Evolutionary conservation across 2,888 invertebrate genomes (phyloP).

Genomic region (Drosophila nr. perissopoda): DNA sequence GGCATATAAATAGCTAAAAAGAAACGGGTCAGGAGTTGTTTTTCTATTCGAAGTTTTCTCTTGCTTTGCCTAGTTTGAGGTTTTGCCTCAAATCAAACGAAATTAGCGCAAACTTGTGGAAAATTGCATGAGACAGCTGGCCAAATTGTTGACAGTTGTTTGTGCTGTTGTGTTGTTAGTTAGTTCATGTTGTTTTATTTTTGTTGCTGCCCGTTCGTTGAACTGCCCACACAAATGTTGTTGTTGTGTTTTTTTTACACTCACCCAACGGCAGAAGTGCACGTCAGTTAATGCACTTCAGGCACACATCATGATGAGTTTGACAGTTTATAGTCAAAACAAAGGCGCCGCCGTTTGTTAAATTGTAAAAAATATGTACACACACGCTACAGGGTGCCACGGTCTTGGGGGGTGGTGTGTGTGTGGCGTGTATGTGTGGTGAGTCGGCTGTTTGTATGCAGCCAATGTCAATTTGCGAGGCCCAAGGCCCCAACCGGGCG

Average conservation of each 20-base stretch:
- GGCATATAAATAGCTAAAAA: conserved; percentile 65
- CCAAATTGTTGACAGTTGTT: conserved; percentile 51
- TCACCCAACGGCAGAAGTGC: conserved; percentile 1
- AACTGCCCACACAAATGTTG: conserved; percentile 31
- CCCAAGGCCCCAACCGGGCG: conserved; percentile 58
- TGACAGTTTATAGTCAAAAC: conserved; percentile 72
- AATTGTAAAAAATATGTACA: conserved; percentile 35
- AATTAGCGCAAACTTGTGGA: conserved; percentile 61
- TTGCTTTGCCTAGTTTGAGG: conserved; percentile 42
- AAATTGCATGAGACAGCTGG: conserved; percentile 53
- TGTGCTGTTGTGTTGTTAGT: conserved; percentile 4
- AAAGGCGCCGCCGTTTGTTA: conserved; percentile 76
- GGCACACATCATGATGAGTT: conserved; percentile 61
- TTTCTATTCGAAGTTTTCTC: conserved; percentile 40
- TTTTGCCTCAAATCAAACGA: conserved; percentile 59
- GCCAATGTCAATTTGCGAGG: conserved; percentile 73
- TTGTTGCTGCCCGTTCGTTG: conserved; percentile 38
- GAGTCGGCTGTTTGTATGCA: conserved; percentile 34
- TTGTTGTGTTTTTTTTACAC: conserved; percentile 11
- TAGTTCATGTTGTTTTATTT: conserved; percentile 4
- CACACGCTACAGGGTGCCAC: conserved; percentile 8
- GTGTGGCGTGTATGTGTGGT: conserved; percentile 15
- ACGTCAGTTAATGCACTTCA: conserved; percentile 50
- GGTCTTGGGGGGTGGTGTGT: neutral
- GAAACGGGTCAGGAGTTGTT: conserved; percentile 69